A percentile compares a stretch with the other conserved stretches of the same genome.
phyloP scores from a whole-genome alignment of 1,140 invertebrate genomes.

The Trichonephila inaurata region DNA sequence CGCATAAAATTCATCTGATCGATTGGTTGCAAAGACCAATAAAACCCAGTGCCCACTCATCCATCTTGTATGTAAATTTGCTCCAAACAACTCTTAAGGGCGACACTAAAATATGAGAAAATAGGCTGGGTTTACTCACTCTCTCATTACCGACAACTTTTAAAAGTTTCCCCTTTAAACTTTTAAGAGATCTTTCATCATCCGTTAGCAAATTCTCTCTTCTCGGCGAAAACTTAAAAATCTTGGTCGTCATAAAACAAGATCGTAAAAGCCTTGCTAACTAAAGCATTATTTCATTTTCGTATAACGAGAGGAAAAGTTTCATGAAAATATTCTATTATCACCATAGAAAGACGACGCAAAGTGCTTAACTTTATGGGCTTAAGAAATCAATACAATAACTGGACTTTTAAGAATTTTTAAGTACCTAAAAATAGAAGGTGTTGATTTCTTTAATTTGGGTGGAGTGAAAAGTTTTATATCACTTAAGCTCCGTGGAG shows the following conservation, averaged over 20 bases:
- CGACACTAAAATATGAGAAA: not conserved
- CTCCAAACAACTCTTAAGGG: not conserved
- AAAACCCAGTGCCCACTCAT: not conserved
- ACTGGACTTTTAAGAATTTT: not conserved
- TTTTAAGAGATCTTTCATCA: conserved; percentile 33
- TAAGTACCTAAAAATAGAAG: conserved; percentile 4
- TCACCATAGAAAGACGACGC: not conserved
- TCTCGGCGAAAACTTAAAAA: not conserved
- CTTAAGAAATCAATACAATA: not conserved
- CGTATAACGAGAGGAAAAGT: not conserved
- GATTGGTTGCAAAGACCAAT: not conserved
- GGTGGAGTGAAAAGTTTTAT: not conserved
- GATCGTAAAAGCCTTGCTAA: conserved; percentile 10
- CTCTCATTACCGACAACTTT: not conserved
- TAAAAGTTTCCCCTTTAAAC: not conserved
- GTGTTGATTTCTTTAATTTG: not conserved
- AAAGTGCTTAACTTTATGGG: conserved; percentile 13
- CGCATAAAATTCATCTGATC: not conserved
- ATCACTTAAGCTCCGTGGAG: not conserved
- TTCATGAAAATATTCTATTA: conserved; percentile 30
- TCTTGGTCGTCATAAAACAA: conserved; percentile 5
- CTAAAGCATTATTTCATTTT: conserved; percentile 18
- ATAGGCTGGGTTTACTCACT: not conserved
- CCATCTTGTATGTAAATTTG: conserved; percentile 10
- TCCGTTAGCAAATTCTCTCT: not conserved